phyloP scores from a whole-genome alignment of 2,888 invertebrate species.

The Spodoptera littoralis region DNA sequence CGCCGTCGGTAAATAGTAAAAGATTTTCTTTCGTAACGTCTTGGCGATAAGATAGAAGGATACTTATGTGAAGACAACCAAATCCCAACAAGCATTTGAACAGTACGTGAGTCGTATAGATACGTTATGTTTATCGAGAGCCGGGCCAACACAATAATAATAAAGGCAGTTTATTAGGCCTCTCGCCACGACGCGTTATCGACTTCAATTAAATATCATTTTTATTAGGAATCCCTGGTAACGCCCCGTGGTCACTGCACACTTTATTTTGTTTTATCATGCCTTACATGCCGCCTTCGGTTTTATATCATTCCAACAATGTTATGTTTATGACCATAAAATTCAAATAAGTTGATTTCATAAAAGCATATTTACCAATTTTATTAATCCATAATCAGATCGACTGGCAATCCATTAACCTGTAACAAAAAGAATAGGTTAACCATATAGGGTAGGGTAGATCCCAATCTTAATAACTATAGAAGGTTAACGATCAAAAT shows the following conservation, averaged over 20 bases:
- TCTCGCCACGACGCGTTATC: slow-evolving; percentile 84
- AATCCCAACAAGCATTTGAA: slow-evolving; percentile 63
- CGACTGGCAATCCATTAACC: slow-evolving; percentile 72
- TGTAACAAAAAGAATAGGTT: slow-evolving; percentile 68
- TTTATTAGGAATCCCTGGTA: slow-evolving; percentile 84
- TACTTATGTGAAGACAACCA: slow-evolving; percentile 56
- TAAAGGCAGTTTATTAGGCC: slow-evolving; percentile 86
- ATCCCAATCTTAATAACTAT: slow-evolving; percentile 54
- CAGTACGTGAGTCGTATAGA: slow-evolving; percentile 60
- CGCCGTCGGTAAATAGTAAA: slow-evolving; percentile 45
- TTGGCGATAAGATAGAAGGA: slow-evolving; percentile 54
- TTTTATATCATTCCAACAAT: slow-evolving; percentile 67
- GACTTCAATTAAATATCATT: slow-evolving; percentile 87
- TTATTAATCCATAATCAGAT: slow-evolving; percentile 69
- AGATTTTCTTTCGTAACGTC: slow-evolving; percentile 51
- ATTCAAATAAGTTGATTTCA: slow-evolving; percentile 45
- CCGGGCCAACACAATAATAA: slow-evolving; percentile 82
- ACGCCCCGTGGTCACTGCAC: slow-evolving; percentile 78
- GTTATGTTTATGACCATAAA: slow-evolving; percentile 48
- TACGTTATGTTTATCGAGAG: slow-evolving; percentile 76
- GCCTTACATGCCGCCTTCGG: slow-evolving; percentile 63
- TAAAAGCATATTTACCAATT: slow-evolving; percentile 64
- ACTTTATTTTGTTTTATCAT: slow-evolving; percentile 71
- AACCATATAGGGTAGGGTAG: slow-evolving; percentile 52
- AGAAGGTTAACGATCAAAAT: slow-evolving; percentile 67